Evolutionary conservation across 2,888 invertebrate genomes (phyloP).

Genomic region (Allophyes oxyacanthae): DNA sequence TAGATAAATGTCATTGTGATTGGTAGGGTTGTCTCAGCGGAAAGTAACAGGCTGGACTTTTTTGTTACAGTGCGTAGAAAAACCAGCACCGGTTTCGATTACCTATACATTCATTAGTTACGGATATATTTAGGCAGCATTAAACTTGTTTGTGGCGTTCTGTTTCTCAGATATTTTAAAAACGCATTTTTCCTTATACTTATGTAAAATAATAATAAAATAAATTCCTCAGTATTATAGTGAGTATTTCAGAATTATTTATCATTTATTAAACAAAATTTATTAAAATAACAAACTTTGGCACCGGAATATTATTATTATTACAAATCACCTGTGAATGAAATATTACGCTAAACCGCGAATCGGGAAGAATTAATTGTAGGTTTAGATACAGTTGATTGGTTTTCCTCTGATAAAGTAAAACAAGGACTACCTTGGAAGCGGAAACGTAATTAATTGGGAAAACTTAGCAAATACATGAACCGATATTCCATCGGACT

Average conservation of each 20-base stretch:
- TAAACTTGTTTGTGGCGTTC: too few species aligned
- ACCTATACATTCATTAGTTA: too few species aligned
- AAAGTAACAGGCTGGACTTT: neutral
- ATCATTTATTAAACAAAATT: too few species aligned
- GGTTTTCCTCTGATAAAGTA: constrained; percentile 33
- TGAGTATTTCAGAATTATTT: too few species aligned
- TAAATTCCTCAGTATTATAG: too few species aligned
- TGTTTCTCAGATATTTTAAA: too few species aligned
- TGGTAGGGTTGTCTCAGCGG: constrained; percentile 48
- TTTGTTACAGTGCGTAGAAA: too few species aligned
- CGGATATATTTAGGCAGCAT: too few species aligned
- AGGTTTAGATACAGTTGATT: constrained; percentile 40
- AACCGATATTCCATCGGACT: constrained; percentile 35
- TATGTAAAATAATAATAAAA: too few species aligned
- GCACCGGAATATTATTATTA: constrained; percentile 9
- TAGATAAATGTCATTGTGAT: constrained; percentile 56
- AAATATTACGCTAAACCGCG: constrained; percentile 19
- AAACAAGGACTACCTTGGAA: constrained; percentile 44
- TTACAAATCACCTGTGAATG: constrained; percentile 7
- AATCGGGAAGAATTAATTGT: constrained; percentile 37
- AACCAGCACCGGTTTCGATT: too few species aligned
- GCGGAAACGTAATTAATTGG: constrained; percentile 57
- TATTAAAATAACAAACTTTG: neutral
- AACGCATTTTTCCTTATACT: too few species aligned
- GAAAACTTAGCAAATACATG: constrained; percentile 51